phyloP scores from a whole-genome alignment of 1,140 invertebrate species.

The Aphis gossypii region DNA sequence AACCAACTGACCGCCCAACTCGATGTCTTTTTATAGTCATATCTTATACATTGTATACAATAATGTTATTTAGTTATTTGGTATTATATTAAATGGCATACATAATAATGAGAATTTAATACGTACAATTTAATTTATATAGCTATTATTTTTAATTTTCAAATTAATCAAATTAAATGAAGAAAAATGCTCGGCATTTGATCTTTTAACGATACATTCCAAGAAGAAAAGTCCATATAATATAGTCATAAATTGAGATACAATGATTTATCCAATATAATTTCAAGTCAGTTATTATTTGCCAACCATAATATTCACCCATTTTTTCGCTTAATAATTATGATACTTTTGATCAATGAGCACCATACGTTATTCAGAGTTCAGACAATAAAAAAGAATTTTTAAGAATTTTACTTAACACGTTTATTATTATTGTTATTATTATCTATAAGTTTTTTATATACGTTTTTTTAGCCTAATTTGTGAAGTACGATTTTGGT shows the following conservation, averaged over 20 bases:
- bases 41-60: neutral
- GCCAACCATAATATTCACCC: neutral
- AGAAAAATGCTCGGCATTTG: neutral
- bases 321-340: neutral
- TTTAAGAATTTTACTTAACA: too few relatives aligned
- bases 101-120: neutral
- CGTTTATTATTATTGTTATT: too few relatives aligned
- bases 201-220: neutral
- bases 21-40: neutral
- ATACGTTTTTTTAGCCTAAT: too few relatives aligned
- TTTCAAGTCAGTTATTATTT: too few relatives aligned
- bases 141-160: neutral
- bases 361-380: too few relatives aligned
- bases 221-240: too few relatives aligned
- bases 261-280: too few relatives aligned
- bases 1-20: neutral
- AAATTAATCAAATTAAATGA: neutral
- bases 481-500: too few relatives aligned
- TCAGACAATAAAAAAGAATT: too few relatives aligned
- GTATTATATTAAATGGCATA: neutral
- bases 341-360: too few relatives aligned
- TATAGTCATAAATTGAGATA: too few relatives aligned
- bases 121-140: neutral
- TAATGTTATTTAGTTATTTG: neutral
- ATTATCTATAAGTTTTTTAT: too few relatives aligned